A percentile compares a stretch with the other conserved stretches of the same genome.
These are phyloP conservation scores for Chloroceryle amazona DNA, from an alignment of 2,797 vertebrate species.

Conservation along the genomic window DNA sequence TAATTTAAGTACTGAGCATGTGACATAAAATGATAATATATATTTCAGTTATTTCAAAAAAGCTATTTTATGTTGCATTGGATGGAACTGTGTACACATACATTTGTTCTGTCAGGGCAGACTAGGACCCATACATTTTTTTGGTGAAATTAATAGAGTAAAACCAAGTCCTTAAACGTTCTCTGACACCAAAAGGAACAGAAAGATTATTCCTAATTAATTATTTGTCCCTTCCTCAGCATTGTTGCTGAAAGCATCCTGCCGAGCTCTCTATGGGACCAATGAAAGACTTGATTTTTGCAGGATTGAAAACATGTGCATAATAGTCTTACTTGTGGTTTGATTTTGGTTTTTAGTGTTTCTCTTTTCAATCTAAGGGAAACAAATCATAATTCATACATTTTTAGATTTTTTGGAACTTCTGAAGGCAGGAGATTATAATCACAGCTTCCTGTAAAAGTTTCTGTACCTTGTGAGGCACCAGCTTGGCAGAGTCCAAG, in stretches of 20 bases:
- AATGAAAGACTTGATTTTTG: neutral
- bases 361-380: neutral
- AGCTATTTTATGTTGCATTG: neutral
- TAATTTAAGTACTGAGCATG: constrained; percentile 39
- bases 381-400: neutral
- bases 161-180: neutral
- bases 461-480: neutral
- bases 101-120: neutral
- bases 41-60: constrained; percentile 15
- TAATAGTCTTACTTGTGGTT: neutral
- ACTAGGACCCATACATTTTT: neutral
- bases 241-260: neutral
- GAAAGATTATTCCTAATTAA: neutral
- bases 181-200: constrained; percentile 11
- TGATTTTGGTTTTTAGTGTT: neutral
- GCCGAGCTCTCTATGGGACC: neutral
- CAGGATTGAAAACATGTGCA: neutral
- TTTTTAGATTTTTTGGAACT: neutral
- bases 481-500: neutral
- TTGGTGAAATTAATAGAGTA: neutral
- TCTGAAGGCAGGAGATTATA: neutral
- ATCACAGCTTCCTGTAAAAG: neutral
- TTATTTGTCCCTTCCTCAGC: neutral
- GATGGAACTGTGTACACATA: neutral
- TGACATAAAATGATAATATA: constrained; percentile 31